Conservation (phyloP, 2,888 invertebrate genomes). For the Agapostemon virescens region DNA sequence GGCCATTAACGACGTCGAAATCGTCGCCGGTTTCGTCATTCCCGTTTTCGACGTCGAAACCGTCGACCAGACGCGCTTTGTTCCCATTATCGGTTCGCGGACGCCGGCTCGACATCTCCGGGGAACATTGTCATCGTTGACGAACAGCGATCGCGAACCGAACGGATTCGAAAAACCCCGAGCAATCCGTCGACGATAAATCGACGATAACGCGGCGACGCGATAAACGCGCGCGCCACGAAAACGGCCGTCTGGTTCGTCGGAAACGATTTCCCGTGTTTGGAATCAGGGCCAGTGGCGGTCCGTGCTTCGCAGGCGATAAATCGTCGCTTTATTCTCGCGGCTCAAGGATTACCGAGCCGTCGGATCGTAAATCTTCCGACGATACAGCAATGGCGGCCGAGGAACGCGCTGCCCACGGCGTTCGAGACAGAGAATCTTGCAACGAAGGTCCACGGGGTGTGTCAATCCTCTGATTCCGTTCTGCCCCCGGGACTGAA, state of each 20-base stretch:
- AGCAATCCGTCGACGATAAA: slow-evolving; percentile 25
- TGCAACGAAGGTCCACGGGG: not conserved
- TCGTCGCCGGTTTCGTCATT: not conserved
- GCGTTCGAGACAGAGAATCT: not conserved
- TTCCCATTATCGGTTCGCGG: not conserved
- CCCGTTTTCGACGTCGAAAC: slow-evolving; percentile 5
- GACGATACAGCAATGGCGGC: not conserved
- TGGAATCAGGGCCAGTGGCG: not conserved
- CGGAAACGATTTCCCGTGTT: slow-evolving; percentile 40
- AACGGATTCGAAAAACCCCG: not conserved
- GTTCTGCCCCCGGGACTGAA: slow-evolving; percentile 11
- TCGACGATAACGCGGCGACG: slow-evolving; percentile 16
- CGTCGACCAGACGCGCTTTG: not conserved
- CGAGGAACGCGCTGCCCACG: not conserved
- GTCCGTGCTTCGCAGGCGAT: slow-evolving; percentile 14
- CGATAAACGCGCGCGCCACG: slow-evolving; percentile 31
- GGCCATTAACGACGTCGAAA: not conserved
- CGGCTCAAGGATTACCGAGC: slow-evolving; percentile 38
- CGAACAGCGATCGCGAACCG: not conserved
- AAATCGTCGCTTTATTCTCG: slow-evolving; percentile 50
- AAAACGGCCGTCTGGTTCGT: not conserved
- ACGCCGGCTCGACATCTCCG: not conserved
- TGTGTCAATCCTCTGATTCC: not conserved
- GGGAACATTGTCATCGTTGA: not conserved
- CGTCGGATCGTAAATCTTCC: slow-evolving; percentile 39